Evolutionary conservation across 2,113 vertebrate genomes (phyloP).

Genomic region (Isurus oxyrinchus): DNA sequence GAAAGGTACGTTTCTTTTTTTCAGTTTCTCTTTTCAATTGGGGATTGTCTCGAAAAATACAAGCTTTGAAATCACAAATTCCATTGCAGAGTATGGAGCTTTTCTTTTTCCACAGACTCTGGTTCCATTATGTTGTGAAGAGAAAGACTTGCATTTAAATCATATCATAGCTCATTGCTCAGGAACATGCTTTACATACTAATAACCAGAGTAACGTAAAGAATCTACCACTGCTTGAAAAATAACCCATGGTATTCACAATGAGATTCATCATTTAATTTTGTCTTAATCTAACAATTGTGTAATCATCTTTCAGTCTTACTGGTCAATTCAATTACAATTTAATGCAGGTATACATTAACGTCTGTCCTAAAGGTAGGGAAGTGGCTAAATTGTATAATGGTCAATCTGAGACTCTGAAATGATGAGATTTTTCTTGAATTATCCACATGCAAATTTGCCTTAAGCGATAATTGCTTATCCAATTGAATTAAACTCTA

Average conservation of each 20-base stretch:
- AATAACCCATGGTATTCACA: background rate
- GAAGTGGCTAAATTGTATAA: slow-evolving; percentile 3
- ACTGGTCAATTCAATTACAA: slow-evolving; percentile 10
- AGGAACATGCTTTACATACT: background rate
- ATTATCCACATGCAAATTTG: slow-evolving; percentile 25
- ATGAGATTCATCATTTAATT: slow-evolving; percentile 10
- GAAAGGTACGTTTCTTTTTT: too few species aligned
- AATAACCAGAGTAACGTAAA: background rate
- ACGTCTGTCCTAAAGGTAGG: background rate
- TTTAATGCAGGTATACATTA: background rate
- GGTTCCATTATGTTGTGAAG: background rate
- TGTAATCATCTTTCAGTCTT: background rate
- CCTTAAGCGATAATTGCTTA: slow-evolving; percentile 14
- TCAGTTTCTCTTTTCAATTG: too few species aligned
- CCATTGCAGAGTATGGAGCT: background rate
- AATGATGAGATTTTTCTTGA: background rate
- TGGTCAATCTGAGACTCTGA: background rate
- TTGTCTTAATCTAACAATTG: background rate
- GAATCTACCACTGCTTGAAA: background rate
- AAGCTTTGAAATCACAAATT: too few species aligned
- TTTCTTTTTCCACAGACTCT: background rate
- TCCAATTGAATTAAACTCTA: background rate
- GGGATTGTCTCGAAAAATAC: too few species aligned
- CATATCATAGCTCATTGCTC: background rate
- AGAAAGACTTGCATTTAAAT: background rate